Evolutionary conservation across 2,797 vertebrate species (phyloP), one percentile per base, ranked within the genome.

Genomic region (Gymnothorax reevesii): DNA sequence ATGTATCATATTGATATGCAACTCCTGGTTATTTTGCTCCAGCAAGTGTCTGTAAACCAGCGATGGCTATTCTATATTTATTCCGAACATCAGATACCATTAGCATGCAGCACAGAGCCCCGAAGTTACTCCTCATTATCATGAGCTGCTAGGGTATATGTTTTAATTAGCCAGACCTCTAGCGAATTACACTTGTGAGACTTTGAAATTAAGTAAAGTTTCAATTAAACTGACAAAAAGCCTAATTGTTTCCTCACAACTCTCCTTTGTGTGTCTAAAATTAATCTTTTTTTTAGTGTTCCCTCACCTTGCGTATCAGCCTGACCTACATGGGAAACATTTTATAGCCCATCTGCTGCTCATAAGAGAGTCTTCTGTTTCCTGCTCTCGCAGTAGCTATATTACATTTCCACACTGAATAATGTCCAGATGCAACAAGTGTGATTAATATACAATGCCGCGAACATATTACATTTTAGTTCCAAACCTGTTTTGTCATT

Each of bases 151-250:
- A 95, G 95, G 95, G 96, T 96, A 96, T 95, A 95, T 93, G 93
- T 96, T 97, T 97, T 97, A 97, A 97, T 97, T 97, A 97, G 96
- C 95, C 94, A 94, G 96, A 96, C 93, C 96, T 96, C 96, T 95
- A 92, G 95, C 95, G 95, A 94, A 95, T 91, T 88, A 95, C 95
- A 93, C 93, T 96, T 93, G 90, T 88, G 97, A 96, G 96, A 97
- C 95, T 95, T 95, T 94, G 93, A 94, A 95, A 96, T 95, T 96
- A 96, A 96, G 95, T 96, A 97, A 97, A 97, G 92, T 97, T 96
- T 97, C 97, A 97, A 97, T 97, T 97, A 97, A 97, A 96, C 95
- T 94, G 94, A 95, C 95, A 96, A 96, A 96, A 83, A 95, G 94
- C 95, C 95, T 97, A 97, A 97, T 97, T 97, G 96, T 97, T 97